Percentiles rank a stretch among this genome's conserved stretches.
phyloP scores from a whole-genome alignment of 2,797 vertebrate genomes.

The Acomys russatus region DNA sequence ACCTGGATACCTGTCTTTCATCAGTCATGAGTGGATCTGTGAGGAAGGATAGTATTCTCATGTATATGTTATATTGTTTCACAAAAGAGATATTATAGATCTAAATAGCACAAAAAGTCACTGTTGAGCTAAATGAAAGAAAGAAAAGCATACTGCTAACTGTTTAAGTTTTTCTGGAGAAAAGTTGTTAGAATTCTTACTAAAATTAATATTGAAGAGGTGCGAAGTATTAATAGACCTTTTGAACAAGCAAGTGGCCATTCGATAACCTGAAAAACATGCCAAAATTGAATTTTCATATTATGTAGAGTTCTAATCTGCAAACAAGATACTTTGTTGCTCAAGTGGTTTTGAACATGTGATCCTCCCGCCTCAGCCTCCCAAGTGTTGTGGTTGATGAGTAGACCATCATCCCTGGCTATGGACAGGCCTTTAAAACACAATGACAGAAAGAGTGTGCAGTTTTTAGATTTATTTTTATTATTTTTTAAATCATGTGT shows the following conservation, averaged over 20 bases:
- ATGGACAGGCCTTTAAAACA: not conserved
- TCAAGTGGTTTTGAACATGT: no score
- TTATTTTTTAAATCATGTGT: not conserved
- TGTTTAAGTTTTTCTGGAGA: not conserved
- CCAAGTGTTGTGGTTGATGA: no score
- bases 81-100: not conserved
- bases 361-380: not conserved
- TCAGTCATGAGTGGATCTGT: not conserved
- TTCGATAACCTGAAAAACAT: not conserved
- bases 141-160: not conserved
- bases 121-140: not conserved
- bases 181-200: not conserved
- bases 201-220: not conserved
- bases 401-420: no score
- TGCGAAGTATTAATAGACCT: not conserved
- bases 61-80: not conserved
- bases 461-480: not conserved
- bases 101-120: not conserved
- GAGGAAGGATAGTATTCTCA: not conserved
- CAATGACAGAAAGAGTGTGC: not conserved
- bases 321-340: not conserved
- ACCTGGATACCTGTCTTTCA: not conserved
- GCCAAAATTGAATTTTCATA: not conserved
- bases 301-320: not conserved
- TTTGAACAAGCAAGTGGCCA: slow-evolving; percentile 5